Evolutionary conservation across 1,140 invertebrate genomes (phyloP).

Genomic region (Eurosta solidaginis): DNA sequence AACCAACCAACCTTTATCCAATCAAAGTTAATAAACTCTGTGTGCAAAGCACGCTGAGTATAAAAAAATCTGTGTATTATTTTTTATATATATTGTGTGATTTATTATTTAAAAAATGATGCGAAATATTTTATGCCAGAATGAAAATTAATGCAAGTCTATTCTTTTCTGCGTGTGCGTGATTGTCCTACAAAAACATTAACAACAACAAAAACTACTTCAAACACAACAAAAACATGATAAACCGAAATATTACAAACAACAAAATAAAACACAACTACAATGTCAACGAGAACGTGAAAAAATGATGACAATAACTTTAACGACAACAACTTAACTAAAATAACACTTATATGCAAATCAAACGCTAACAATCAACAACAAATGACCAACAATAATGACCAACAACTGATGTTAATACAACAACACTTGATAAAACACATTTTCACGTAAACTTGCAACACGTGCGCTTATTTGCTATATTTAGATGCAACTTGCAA

Average conservation of each 20-base stretch:
- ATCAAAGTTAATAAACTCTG: too few species aligned
- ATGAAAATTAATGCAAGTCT: constrained; percentile 25
- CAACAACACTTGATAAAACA: too few species aligned
- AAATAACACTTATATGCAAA: neutral
- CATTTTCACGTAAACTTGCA: neutral
- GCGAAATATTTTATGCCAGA: neutral
- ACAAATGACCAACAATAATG: neutral
- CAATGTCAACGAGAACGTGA: too few species aligned
- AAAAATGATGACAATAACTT: too few species aligned
- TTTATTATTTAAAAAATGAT: neutral
- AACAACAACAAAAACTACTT: neutral
- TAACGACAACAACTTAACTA: neutral
- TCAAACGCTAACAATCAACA: constrained; percentile 22
- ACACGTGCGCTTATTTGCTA: neutral
- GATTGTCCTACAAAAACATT: constrained; percentile 20
- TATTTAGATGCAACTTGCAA: neutral
- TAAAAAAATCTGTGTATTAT: neutral
- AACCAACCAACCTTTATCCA: too few species aligned
- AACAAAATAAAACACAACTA: too few species aligned
- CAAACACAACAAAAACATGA: neutral
- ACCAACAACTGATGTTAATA: too few species aligned
- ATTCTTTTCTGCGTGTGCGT: constrained; percentile 32
- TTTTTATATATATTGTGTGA: constrained; percentile 17
- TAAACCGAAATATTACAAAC: too few species aligned
- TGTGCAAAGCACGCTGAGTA: too few species aligned